Evolutionary conservation across 2,888 invertebrate genomes (phyloP).

Genomic region (Drosophila atroscutellata): DNA sequence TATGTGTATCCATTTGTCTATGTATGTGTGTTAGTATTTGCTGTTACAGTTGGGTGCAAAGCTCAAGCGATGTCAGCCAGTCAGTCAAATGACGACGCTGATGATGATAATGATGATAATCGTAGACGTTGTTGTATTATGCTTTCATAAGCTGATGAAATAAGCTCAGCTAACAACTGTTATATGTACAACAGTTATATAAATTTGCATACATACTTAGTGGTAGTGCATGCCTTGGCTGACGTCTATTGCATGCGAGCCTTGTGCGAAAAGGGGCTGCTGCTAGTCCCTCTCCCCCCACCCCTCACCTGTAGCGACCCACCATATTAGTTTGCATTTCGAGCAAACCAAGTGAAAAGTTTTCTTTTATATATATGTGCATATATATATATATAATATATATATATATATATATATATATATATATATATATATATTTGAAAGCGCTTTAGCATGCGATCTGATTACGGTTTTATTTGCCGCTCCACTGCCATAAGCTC

Average conservation of each 20-base stretch:
- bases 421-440: constrained; percentile 23
- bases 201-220: constrained; percentile 4
- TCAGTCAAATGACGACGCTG: constrained; percentile 14
- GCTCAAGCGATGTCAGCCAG: constrained; percentile 27
- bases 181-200: constrained; percentile 4
- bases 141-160: constrained; percentile 42
- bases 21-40: neutral
- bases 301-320: neutral
- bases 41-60: constrained; percentile 36
- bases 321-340: constrained; percentile 47
- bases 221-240: constrained; percentile 28
- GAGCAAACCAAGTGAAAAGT: constrained; percentile 37
- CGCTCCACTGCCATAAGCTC: constrained; percentile 60
- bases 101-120: constrained; percentile 19
- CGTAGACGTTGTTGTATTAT: constrained; percentile 14
- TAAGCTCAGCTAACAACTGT: constrained; percentile 18
- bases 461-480: constrained; percentile 65
- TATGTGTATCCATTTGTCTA: neutral
- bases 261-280: constrained; percentile 26
- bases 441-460: constrained; percentile 74
- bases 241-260: constrained; percentile 44
- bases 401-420: constrained; percentile 11
- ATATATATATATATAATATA: neutral
- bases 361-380: constrained; percentile 37
- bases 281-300: neutral